These are phyloP conservation scores for Camponotus pennsylvanicus DNA, from an alignment of 1,140 invertebrate genomes.

Conservation along the genomic window DNA sequence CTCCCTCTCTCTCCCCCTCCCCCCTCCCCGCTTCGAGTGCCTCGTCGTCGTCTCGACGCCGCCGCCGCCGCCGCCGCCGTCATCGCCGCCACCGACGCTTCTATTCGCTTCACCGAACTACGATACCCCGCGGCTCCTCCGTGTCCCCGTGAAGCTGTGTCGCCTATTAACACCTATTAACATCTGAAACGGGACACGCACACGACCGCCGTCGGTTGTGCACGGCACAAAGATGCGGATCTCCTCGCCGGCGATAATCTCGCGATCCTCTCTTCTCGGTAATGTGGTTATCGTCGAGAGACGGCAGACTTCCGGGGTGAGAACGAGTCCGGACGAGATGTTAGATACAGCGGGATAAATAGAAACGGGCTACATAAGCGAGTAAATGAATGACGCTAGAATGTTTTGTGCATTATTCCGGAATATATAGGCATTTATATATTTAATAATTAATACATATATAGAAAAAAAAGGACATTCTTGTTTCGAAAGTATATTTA, in stretches of 20 bases:
- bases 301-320: not conserved
- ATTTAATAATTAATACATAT: too few relatives aligned
- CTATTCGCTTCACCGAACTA: conserved; percentile 66
- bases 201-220: not conserved
- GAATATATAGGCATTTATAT: too few relatives aligned
- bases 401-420: too few relatives aligned
- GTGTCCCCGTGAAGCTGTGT: not conserved
- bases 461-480: too few relatives aligned
- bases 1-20: conserved; percentile 8
- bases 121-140: conserved; percentile 24
- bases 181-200: conserved; percentile 29
- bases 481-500: too few relatives aligned
- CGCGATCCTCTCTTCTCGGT: conserved; percentile 5
- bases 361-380: too few relatives aligned
- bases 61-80: conserved; percentile 5
- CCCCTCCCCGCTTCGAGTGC: conserved; percentile 8
- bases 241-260: not conserved
- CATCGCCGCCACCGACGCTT: conserved; percentile 20
- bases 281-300: not conserved
- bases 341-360: too few relatives aligned
- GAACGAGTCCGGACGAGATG: too few relatives aligned
- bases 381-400: too few relatives aligned
- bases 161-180: conserved; percentile 58
- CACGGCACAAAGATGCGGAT: not conserved
- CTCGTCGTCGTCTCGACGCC: conserved; percentile 25